Conservation (phyloP, 2,797 vertebrate genomes). For the Lateolabrax maculatus region DNA sequence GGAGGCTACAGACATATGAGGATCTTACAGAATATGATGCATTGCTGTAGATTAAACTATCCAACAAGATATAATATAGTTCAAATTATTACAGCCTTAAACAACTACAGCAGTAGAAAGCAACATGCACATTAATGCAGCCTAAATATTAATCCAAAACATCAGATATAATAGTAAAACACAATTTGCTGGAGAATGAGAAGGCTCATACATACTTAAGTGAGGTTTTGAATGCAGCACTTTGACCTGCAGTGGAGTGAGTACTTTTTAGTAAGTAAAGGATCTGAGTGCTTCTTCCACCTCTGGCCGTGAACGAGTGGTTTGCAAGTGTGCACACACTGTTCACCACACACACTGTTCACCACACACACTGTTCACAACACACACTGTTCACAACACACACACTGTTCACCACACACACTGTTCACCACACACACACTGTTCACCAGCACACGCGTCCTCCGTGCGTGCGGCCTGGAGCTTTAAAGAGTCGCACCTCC, state of each 20-base stretch:
- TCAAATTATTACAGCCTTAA: neutral
- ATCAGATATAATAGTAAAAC: neutral
- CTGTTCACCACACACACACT: too few species aligned
- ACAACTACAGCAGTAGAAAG: neutral
- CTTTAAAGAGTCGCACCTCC: too few species aligned
- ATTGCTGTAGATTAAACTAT: neutral
- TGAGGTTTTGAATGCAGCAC: neutral
- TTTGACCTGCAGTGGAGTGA: neutral
- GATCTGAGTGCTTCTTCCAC: neutral
- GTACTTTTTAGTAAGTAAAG: neutral
- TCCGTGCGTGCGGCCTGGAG: too few species aligned
- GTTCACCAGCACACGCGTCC: too few species aligned
- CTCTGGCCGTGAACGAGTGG: too few species aligned
- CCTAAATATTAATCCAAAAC: neutral
- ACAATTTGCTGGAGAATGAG: neutral
- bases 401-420: too few species aligned
- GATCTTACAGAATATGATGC: neutral
- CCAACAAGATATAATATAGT: neutral
- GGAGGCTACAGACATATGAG: too few species aligned
- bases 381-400: too few species aligned
- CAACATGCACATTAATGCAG: neutral
- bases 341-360: too few species aligned
- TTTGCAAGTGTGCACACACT: too few species aligned
- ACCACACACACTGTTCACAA: too few species aligned
- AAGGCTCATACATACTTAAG: too few species aligned